phyloP scores from a whole-genome alignment of 2,888 invertebrate species.

The Pachymerium ferrugineum region DNA sequence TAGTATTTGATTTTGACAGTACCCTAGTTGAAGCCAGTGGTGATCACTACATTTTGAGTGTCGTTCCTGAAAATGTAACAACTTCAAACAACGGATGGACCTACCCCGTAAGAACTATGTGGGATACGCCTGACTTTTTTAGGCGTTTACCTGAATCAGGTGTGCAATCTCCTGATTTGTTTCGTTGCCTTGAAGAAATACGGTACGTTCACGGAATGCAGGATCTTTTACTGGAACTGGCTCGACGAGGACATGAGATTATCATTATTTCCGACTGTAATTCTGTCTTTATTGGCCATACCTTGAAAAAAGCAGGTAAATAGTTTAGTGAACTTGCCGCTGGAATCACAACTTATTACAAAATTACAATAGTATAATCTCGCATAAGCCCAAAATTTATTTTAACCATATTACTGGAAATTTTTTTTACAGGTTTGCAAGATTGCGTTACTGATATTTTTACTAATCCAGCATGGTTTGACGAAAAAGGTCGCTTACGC shows the following conservation, averaged over 20 bases:
- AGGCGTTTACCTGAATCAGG: background rate
- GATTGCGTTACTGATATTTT: conserved; percentile 54
- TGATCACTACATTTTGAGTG: background rate
- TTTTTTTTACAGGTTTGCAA: conserved; percentile 41
- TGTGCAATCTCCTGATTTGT: background rate
- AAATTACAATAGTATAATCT: no score
- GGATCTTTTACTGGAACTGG: conserved; percentile 20
- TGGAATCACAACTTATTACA: no score
- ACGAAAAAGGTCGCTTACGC: conserved; percentile 53
- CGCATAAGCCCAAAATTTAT: no score
- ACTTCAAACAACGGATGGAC: background rate
- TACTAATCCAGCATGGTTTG: conserved; percentile 66
- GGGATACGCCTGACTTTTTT: background rate
- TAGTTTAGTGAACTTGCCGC: background rate
- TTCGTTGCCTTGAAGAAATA: conserved; percentile 16
- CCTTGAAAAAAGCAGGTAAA: conserved; percentile 27
- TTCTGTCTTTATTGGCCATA: conserved; percentile 32
- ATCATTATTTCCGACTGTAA: conserved; percentile 34
- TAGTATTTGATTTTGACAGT: conserved; percentile 34
- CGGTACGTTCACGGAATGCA: conserved; percentile 29
- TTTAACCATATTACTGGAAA: background rate
- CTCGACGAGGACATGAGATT: conserved; percentile 6
- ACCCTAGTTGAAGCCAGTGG: conserved; percentile 27
- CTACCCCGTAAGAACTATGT: background rate
- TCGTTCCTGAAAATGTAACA: background rate